A percentile compares a stretch with the other conserved stretches of the same genome.
These are phyloP conservation scores for Mellilla xanthometata DNA, from an alignment of 2,888 invertebrate species.

Conservation along the genomic window DNA sequence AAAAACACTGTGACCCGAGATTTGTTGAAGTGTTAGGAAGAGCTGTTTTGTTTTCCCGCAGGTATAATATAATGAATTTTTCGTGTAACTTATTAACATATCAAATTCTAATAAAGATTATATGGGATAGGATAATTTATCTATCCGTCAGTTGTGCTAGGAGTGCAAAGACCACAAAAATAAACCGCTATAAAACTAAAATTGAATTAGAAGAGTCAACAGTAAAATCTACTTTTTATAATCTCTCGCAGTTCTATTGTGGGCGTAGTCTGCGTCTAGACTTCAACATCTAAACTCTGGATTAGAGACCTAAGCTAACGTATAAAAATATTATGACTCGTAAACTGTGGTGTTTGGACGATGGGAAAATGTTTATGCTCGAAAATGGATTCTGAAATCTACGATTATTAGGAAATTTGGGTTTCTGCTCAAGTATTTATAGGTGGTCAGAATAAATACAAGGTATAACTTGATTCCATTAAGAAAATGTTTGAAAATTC, in stretches of 20 bases:
- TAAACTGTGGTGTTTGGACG: conserved; percentile 19
- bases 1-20: too few relatives aligned
- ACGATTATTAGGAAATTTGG: conserved; percentile 1
- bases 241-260: conserved; percentile 15
- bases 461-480: too few relatives aligned
- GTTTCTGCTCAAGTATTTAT: too few relatives aligned
- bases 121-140: too few relatives aligned
- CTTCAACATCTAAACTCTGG: conserved; percentile 36
- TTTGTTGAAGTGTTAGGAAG: too few relatives aligned
- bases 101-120: too few relatives aligned
- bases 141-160: too few relatives aligned
- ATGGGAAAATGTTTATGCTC: conserved; percentile 8
- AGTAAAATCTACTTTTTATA: conserved; percentile 24
- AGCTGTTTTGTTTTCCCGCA: too few relatives aligned
- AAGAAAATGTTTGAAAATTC: too few relatives aligned
- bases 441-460: too few relatives aligned
- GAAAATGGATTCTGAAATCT: conserved; percentile 14
- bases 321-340: conserved; percentile 30
- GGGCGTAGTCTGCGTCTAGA: conserved; percentile 35
- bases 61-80: too few relatives aligned
- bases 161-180: neutral
- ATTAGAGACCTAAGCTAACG: conserved; percentile 31
- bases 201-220: conserved; percentile 26
- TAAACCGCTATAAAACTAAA: conserved; percentile 10
- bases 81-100: too few relatives aligned